Conservation (phyloP, 2,888 invertebrate species). For the Conops quadrifasciatus region DNA sequence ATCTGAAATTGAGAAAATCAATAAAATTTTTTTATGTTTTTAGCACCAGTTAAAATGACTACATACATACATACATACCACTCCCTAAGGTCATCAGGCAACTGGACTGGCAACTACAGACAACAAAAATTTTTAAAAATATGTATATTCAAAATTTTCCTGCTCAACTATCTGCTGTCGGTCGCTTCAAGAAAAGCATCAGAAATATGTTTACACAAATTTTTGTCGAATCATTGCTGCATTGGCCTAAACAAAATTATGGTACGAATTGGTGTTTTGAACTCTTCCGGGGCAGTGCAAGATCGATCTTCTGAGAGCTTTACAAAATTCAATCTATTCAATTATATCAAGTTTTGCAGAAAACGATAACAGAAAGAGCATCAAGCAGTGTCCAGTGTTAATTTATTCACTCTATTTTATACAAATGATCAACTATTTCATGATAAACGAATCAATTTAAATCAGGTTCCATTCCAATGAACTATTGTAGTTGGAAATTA, state of each 20-base stretch:
- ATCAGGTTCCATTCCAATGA: no score
- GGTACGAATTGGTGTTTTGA: constrained; percentile 1
- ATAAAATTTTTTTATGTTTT: not conserved
- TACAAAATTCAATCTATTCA: no score
- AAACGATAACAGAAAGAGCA: no score
- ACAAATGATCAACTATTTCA: not conserved
- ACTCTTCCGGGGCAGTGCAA: constrained; percentile 6
- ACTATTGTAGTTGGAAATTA: no score
- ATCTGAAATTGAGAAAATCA: not conserved
- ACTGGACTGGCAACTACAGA: no score
- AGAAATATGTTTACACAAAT: no score
- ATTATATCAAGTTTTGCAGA: no score
- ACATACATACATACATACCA: not conserved
- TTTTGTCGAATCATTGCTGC: no score
- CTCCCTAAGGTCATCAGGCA: no score
- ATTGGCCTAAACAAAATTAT: no score
- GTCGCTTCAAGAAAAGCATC: no score
- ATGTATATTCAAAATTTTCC: not conserved
- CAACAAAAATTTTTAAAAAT: not conserved
- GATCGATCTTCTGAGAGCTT: not conserved
- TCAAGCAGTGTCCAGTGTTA: not conserved
- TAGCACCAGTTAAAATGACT: not conserved
- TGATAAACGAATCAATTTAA: no score
- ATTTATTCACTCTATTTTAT: constrained; percentile 6
- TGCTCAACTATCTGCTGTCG: not conserved